Conservation (phyloP, 2,888 invertebrate species). For the Globia sparganii region DNA sequence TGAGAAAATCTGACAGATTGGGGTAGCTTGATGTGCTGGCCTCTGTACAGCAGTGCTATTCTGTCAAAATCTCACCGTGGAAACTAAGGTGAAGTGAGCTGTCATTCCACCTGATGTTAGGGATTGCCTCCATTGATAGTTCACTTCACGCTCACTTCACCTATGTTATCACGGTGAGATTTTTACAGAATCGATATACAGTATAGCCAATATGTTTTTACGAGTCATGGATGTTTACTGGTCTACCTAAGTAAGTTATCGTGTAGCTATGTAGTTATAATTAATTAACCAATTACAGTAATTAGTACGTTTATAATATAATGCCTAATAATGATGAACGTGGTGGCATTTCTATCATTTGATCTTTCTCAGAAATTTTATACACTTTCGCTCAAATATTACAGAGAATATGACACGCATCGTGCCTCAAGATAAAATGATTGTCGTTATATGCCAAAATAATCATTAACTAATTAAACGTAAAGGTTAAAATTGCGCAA, state of each 20-base stretch:
- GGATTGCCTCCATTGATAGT: no score
- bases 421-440: conserved; percentile 14
- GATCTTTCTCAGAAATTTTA: conserved; percentile 40
- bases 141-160: no score
- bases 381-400: conserved; percentile 52
- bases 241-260: neutral
- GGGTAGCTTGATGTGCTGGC: no score
- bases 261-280: conserved; percentile 6
- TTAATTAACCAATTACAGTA: conserved; percentile 13
- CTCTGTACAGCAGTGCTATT: no score
- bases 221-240: neutral
- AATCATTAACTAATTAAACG: conserved; percentile 22
- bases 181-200: no score
- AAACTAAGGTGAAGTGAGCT: no score
- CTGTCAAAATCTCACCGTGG: no score
- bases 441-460: conserved; percentile 36
- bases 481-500: conserved; percentile 46
- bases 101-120: no score
- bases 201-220: neutral
- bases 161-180: no score
- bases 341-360: conserved; percentile 5
- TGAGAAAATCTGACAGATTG: no score
- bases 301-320: conserved; percentile 21
- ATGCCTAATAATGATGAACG: conserved; percentile 19
- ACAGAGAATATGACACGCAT: conserved; percentile 11